A percentile compares a stretch with the other conserved stretches of the same genome.
Conservation (phyloP, 1,140 invertebrate species). For the Drosophila punjabiensis region DNA sequence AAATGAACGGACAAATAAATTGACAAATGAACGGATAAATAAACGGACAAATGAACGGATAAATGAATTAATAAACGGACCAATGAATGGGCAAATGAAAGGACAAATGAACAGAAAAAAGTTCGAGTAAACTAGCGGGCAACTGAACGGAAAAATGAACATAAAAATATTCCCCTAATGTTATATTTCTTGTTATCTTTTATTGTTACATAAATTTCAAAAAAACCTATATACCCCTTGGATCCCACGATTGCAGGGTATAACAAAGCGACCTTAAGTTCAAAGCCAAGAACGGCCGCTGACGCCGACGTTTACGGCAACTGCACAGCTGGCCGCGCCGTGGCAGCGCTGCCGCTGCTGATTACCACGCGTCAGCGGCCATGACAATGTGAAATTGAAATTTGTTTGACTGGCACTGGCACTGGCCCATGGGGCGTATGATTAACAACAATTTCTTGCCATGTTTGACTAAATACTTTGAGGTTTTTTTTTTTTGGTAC, state of each 20-base stretch:
- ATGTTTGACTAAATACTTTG: slow-evolving; percentile 76
- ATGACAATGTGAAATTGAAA: slow-evolving; percentile 76
- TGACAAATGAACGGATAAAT: too few relatives aligned
- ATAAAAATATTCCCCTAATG: too few relatives aligned
- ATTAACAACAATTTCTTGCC: slow-evolving; percentile 71
- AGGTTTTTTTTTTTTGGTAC: slow-evolving; percentile 20
- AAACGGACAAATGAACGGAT: not conserved
- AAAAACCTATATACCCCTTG: not conserved
- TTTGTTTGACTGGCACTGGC: slow-evolving; percentile 57
- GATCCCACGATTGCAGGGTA: not conserved
- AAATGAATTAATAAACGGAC: not conserved
- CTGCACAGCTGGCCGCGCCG: slow-evolving; percentile 1
- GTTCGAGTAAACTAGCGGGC: too few relatives aligned
- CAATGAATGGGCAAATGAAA: not conserved
- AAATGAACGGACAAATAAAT: not conserved
- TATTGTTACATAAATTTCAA: not conserved
- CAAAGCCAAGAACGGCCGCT: slow-evolving; percentile 72
- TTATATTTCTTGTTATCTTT: not conserved
- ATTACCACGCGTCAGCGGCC: slow-evolving; percentile 75
- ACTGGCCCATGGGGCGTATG: slow-evolving; percentile 69
- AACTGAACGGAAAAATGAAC: not conserved
- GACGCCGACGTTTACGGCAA: slow-evolving; percentile 14
- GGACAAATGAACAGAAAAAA: not conserved
- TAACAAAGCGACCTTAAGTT: slow-evolving; percentile 66
- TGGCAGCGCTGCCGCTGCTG: slow-evolving; percentile 39